phyloP scores from a whole-genome alignment of 2,888 invertebrate genomes.

The Netelia inedita region DNA sequence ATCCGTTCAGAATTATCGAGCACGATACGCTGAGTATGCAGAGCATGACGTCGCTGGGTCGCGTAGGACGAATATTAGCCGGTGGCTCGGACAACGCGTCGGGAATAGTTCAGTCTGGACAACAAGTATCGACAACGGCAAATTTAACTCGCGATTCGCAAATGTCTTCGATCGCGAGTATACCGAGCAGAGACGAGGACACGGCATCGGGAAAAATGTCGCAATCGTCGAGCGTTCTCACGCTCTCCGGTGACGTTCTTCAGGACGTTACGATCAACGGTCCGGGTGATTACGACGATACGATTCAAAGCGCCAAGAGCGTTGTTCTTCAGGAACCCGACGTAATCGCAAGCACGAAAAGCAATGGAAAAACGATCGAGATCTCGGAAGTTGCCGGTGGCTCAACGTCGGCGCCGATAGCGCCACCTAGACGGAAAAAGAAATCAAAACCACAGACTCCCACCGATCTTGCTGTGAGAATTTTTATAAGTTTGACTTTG shows the following conservation, averaged over 20 bases:
- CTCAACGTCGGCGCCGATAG: constrained; percentile 86
- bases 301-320: constrained; percentile 78
- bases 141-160: constrained; percentile 79
- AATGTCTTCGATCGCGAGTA: constrained; percentile 80
- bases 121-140: constrained; percentile 74
- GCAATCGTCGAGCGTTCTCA: constrained; percentile 82
- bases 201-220: constrained; percentile 82
- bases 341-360: constrained; percentile 96
- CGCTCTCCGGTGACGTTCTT: constrained; percentile 81
- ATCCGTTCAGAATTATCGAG: constrained; percentile 94
- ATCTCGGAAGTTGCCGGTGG: constrained; percentile 77
- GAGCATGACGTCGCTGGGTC: constrained; percentile 94
- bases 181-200: constrained; percentile 83
- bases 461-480: constrained; percentile 83
- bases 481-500: constrained; percentile 60
- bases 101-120: constrained; percentile 77
- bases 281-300: constrained; percentile 76
- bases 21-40: constrained; percentile 95
- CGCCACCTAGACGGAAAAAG: constrained; percentile 93
- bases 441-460: constrained; percentile 86
- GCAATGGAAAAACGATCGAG: constrained; percentile 80
- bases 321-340: constrained; percentile 92
- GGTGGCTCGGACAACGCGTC: constrained; percentile 86
- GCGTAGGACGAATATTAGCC: constrained; percentile 92
- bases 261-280: constrained; percentile 79